A percentile compares a stretch with the other conserved stretches of the same genome.
Evolutionary conservation across 2,888 invertebrate species (phyloP).

Genomic region (Apantesis nais): DNA sequence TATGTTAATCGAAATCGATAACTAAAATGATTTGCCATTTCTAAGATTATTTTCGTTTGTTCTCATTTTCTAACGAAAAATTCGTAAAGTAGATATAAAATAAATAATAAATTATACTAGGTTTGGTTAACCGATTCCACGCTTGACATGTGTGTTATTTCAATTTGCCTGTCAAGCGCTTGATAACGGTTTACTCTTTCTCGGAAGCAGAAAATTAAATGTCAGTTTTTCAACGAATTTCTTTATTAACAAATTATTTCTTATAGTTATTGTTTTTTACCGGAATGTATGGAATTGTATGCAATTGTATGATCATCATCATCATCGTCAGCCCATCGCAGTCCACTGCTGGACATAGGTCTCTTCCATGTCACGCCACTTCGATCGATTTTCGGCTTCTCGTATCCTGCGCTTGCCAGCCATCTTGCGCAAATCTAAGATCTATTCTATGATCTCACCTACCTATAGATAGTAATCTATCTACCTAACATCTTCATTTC

Average conservation of each 20-base stretch:
- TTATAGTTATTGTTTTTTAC: background rate
- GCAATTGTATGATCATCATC: no score
- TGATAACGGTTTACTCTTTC: constrained; percentile 20
- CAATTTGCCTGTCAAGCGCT: constrained; percentile 5
- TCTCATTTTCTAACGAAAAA: background rate
- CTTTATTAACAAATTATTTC: constrained; percentile 2
- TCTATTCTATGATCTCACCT: no score
- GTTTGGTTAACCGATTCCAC: background rate
- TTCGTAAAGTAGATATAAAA: background rate
- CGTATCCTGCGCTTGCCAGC: no score
- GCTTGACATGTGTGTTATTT: constrained; percentile 5
- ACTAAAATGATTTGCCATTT: background rate
- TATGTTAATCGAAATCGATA: background rate
- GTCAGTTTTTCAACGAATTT: constrained; percentile 12
- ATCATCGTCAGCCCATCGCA: no score
- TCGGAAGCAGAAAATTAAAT: constrained; percentile 13
- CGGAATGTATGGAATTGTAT: no score
- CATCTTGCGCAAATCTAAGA: no score
- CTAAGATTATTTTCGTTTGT: background rate
- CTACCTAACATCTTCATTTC: background rate
- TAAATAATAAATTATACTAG: background rate
- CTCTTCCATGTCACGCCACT: no score
- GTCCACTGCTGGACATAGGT: no score
- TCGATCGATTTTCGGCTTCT: no score
- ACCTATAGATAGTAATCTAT: no score